Base-by-base conservation (phyloP, 2,797 vertebrate genomes). In the Nannoperca australis region DNA sequence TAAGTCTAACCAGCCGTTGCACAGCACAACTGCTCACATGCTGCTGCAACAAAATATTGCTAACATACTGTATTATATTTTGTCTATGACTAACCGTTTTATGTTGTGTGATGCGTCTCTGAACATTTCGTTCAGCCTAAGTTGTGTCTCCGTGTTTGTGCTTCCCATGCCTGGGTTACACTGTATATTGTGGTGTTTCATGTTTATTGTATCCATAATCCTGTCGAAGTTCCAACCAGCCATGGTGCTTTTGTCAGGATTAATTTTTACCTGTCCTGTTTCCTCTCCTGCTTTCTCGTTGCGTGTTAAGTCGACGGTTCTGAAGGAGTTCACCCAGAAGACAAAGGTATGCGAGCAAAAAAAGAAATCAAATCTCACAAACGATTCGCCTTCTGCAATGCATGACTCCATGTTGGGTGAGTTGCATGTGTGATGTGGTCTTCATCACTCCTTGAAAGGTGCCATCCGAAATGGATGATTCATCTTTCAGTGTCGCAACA, bases 241-340 rank as follows among this genome's bases (percentile, higher is more conserved):
- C 90, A 67, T 87, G 86, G 91, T 87, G 77, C 91, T 91, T 94
- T 82, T 91, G 92, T 91, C 93, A 91, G 91, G 93, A 92, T 94
- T 95, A 81, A 92, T 76, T 88, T 89, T 93, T 85, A 89, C 86
- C 82, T 94, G 90, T 93, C 92, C 85, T 93, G 87, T 94, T 93
- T 90, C 91, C 79, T 92, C 88, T 91, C 90, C 89, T 88, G 84
- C 74, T 85, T 85, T 93, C 88, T 88, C 85, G 78, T 92, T 91
- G 84, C 91, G 89, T 93, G 91, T 93, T 89, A 86, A 93, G 88
- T 91, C 85, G 85, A 73, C 93, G 88, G 53, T 89, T 88, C 87
- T 85, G 94, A 94, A 20, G 92, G 88, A 92, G 84, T 82, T 77
- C 89, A 84, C 22, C 77, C 77, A 27, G 90, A 89, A 18, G 90